phyloP scores from a whole-genome alignment of 2,113 vertebrate genomes.

The mouse (Mus musculus) region GRCm39 chr1:113041501-113042000 shows the following conservation, averaged over 20 bases:
- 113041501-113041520: background rate
- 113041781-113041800: background rate
- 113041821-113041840: slow-evolving; percentile 21
- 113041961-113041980: background rate
- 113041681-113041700: background rate
- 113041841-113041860: background rate
- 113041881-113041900: background rate
- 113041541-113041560: background rate
- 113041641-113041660: background rate
- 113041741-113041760: background rate
- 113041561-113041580: background rate
- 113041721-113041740: background rate
- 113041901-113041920: background rate
- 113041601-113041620: background rate
- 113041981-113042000: background rate
- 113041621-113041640: background rate
- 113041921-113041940: background rate
- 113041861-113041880: background rate
- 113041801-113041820: slow-evolving; percentile 16
- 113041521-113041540: background rate
- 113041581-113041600: background rate
- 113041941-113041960: background rate
- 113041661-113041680: background rate
- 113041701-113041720: background rate
- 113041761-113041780: background rate